A percentile compares a stretch with the other conserved stretches of the same genome.
Conservation (phyloP, 2,888 invertebrate genomes). For the Hololepta plana region DNA sequence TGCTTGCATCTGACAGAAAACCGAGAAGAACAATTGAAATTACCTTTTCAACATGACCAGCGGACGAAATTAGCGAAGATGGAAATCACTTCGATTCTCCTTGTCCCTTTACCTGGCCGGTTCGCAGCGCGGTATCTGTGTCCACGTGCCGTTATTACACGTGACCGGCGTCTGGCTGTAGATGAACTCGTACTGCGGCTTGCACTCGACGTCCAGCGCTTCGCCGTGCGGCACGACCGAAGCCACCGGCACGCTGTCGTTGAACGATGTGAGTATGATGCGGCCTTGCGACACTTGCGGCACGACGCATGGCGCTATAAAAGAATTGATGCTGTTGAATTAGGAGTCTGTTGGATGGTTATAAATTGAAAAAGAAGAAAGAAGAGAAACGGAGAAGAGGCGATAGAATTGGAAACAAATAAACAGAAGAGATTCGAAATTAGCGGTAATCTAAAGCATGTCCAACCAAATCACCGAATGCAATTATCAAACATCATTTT, state of each 20-base stretch:
- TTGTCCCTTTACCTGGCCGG: constrained; percentile 54
- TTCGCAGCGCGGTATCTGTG: constrained; percentile 71
- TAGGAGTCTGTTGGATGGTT: background rate
- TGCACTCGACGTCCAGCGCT: constrained; percentile 58
- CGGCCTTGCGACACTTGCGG: constrained; percentile 70
- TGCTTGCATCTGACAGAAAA: constrained; percentile 21
- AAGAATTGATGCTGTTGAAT: background rate
- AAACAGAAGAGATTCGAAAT: too few species aligned
- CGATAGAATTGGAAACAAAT: too few species aligned
- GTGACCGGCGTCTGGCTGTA: constrained; percentile 56
- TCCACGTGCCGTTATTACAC: constrained; percentile 94
- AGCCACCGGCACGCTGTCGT: constrained; percentile 32
- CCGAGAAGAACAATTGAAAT: constrained; percentile 1
- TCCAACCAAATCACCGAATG: too few species aligned
- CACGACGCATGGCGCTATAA: constrained; percentile 79
- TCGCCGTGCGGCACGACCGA: constrained; percentile 53
- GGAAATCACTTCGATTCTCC: constrained; percentile 6
- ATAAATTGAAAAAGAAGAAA: background rate
- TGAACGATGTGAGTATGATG: constrained; percentile 41
- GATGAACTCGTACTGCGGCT: constrained; percentile 70
- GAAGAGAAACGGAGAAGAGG: background rate
- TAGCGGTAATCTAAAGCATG: too few species aligned
- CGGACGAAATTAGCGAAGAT: constrained; percentile 1
- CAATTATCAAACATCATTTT: too few species aligned
- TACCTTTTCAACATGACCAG: too few species aligned